phyloP scores from a whole-genome alignment of 1,140 invertebrate species.

The Oppia nitens region DNA sequence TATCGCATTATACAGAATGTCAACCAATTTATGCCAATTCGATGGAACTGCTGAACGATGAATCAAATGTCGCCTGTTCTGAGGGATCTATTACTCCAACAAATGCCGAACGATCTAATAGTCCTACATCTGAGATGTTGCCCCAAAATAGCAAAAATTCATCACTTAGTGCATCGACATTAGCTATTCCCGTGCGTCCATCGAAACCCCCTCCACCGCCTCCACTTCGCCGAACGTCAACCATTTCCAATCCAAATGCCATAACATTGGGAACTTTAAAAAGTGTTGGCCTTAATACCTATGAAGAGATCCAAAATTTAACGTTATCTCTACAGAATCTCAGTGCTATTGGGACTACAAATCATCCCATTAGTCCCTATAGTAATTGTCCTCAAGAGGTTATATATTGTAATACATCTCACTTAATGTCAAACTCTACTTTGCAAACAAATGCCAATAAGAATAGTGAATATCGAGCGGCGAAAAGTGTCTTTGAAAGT shows the following conservation, averaged over 20 bases:
- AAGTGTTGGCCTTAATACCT: constrained; percentile 10
- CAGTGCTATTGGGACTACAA: not conserved
- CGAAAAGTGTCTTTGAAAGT: constrained; percentile 9
- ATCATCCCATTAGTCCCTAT: not conserved
- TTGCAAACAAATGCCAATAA: not conserved
- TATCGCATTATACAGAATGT: not conserved
- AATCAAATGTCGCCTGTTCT: not conserved
- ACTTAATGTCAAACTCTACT: not conserved
- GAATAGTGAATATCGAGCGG: constrained; percentile 10
- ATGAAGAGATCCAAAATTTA: constrained; percentile 10
- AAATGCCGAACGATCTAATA: not conserved
- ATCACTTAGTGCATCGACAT: not conserved
- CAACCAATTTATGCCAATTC: constrained; percentile 5
- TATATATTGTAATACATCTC: not conserved
- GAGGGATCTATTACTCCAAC: constrained; percentile 14
- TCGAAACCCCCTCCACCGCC: constrained; percentile 14
- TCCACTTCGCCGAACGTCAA: constrained; percentile 11
- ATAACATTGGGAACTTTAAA: constrained; percentile 15
- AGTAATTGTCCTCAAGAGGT: not conserved
- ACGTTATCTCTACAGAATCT: not conserved
- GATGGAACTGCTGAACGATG: not conserved
- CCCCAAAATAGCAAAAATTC: not conserved
- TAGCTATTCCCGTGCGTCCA: not conserved
- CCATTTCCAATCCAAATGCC: constrained; percentile 18
- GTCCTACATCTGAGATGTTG: not conserved